phyloP scores from a whole-genome alignment of 2,113 vertebrate species.

The Climacteris rufus region DNA sequence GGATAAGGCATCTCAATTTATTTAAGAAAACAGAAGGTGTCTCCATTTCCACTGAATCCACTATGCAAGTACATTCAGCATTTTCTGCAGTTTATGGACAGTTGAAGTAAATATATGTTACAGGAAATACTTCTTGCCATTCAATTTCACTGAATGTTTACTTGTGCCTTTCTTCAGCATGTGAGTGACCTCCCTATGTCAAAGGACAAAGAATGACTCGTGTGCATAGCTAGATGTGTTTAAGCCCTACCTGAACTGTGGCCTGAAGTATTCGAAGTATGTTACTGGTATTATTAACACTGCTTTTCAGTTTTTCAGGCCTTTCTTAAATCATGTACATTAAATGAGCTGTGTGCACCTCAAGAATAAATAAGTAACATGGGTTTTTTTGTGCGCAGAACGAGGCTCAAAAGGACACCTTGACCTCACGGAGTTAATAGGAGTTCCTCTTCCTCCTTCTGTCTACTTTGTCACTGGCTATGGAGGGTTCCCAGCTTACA shows the following conservation, averaged over 20 bases:
- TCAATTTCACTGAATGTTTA: neutral
- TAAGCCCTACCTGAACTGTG: neutral
- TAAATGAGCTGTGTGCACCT: neutral
- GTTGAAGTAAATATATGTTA: neutral
- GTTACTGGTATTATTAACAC: neutral
- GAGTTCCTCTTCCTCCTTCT: slow-evolving; percentile 92
- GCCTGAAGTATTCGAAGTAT: neutral
- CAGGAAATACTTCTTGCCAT: neutral
- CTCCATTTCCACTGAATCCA: neutral
- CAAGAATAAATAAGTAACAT: neutral
- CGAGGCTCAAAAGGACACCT: slow-evolving; percentile 69
- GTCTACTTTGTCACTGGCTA: slow-evolving; percentile 92
- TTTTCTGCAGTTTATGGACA: neutral
- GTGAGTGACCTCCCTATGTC: fast-evolving
- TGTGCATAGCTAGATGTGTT: neutral
- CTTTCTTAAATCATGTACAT: neutral
- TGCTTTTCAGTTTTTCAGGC: neutral
- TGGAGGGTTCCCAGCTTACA: slow-evolving; percentile 92
- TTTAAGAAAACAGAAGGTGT: neutral
- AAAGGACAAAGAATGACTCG: fast-evolving
- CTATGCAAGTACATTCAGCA: neutral
- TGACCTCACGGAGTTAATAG: slow-evolving; percentile 91
- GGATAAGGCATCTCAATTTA: neutral
- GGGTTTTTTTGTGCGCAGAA: slow-evolving; percentile 66
- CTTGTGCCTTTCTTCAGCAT: neutral